These are phyloP conservation scores for Hystrix brachyura DNA, from an alignment of 2,113 vertebrate species.

Conservation along the genomic window DNA sequence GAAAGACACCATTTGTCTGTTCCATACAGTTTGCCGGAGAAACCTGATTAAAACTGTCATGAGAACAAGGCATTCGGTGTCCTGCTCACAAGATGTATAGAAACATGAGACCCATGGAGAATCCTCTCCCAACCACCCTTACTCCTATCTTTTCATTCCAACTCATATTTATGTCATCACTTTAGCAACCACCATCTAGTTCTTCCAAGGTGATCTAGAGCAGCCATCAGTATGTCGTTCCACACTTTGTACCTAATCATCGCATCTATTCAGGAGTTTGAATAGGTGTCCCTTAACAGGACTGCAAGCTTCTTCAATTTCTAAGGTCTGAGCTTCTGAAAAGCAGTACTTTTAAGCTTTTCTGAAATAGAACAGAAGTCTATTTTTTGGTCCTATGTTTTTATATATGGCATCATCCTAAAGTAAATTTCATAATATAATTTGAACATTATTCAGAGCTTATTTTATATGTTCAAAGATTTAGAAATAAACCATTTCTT, in stretches of 20 bases:
- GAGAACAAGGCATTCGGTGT: background rate
- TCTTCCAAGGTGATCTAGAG: background rate
- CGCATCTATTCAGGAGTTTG: background rate
- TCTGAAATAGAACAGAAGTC: background rate
- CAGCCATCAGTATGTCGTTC: background rate
- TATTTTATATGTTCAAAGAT: conserved; percentile 25
- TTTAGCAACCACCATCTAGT: background rate
- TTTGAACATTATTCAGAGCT: background rate
- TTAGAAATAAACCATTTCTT: conserved; percentile 16
- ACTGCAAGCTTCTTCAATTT: background rate
- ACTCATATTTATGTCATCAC: background rate
- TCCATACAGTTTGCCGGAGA: background rate
- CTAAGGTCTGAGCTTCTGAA: background rate
- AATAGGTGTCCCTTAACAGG: background rate
- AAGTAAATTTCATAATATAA: conserved; percentile 1
- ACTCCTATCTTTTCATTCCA: background rate
- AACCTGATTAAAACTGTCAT: background rate
- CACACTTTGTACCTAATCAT: background rate
- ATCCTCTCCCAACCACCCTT: background rate
- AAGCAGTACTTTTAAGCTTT: conserved; percentile 34
- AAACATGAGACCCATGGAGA: background rate
- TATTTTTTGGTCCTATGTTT: background rate
- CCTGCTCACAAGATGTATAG: background rate
- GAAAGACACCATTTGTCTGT: background rate
- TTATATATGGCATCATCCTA: background rate